A percentile compares a stretch with the other conserved stretches of the same genome.
Conservation (phyloP, 2,888 invertebrate species). For the Priocnemis perturbator region DNA sequence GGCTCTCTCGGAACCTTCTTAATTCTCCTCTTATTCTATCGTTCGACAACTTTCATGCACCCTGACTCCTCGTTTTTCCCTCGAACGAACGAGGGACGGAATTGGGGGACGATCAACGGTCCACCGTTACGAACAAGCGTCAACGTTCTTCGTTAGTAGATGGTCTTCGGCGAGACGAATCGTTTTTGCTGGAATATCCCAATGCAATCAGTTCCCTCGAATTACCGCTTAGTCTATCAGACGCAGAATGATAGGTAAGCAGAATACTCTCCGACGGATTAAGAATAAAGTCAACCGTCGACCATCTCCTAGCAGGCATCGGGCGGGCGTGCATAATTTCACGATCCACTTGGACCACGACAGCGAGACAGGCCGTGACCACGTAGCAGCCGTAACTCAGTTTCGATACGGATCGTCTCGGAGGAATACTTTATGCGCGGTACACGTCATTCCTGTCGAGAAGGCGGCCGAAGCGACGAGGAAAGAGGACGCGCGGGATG, state of each 20-base stretch:
- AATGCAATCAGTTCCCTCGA: neutral
- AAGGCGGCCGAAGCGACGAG: constrained; percentile 17
- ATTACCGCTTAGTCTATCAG: too few species aligned
- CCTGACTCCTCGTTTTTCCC: neutral
- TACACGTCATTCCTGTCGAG: constrained; percentile 48
- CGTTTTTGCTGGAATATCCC: neutral
- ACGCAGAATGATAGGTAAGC: too few species aligned
- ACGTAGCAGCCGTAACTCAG: constrained; percentile 71
- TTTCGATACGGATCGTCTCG: constrained; percentile 69
- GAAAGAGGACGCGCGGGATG: neutral
- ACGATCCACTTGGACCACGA: constrained; percentile 24
- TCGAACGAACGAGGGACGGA: too few species aligned
- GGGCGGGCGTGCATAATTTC: constrained; percentile 48
- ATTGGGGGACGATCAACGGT: too few species aligned
- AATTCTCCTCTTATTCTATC: constrained; percentile 10
- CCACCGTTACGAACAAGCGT: too few species aligned
- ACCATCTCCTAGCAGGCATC: neutral
- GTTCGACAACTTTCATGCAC: constrained; percentile 14
- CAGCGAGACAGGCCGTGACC: constrained; percentile 41
- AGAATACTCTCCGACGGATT: neutral
- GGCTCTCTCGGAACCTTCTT: constrained; percentile 25
- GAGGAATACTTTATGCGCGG: constrained; percentile 72
- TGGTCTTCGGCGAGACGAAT: too few species aligned
- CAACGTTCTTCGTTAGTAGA: too few species aligned
- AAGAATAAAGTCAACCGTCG: neutral